These are phyloP conservation scores for Laupala kohalensis DNA, from an alignment of 1,140 invertebrate species.

Conservation along the genomic window DNA sequence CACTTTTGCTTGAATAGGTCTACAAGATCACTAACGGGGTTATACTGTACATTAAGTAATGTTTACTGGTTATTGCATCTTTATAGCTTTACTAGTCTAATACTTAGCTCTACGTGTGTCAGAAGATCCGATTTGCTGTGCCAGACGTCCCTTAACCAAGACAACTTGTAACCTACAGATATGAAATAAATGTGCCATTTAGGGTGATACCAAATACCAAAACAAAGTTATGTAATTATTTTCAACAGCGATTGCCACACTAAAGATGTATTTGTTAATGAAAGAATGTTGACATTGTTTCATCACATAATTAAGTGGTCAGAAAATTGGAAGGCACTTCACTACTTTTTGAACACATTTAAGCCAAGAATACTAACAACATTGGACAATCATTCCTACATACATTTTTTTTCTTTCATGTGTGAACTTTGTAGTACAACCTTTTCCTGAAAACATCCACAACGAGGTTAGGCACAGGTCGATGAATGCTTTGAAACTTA, in stretches of 20 bases:
- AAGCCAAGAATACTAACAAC: slow-evolving; percentile 17
- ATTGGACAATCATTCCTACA: slow-evolving; percentile 16
- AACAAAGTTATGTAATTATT: slow-evolving; percentile 12
- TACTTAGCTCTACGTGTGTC: slow-evolving; percentile 14
- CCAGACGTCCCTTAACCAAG: slow-evolving; percentile 13
- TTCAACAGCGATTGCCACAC: background rate
- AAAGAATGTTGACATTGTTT: slow-evolving; percentile 13
- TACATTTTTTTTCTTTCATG: slow-evolving; percentile 11
- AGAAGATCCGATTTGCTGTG: slow-evolving; percentile 12
- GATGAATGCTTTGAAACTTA: slow-evolving; percentile 17
- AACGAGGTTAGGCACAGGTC: slow-evolving; percentile 16
- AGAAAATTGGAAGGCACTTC: slow-evolving; percentile 19
- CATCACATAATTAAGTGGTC: slow-evolving; percentile 15
- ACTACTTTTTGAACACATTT: slow-evolving; percentile 19
- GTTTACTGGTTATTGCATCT: slow-evolving; percentile 11
- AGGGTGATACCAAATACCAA: slow-evolving; percentile 16
- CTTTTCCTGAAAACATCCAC: slow-evolving; percentile 16
- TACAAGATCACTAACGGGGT: background rate
- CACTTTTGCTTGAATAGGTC: background rate
- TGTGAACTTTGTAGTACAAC: slow-evolving; percentile 16
- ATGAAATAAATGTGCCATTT: slow-evolving; percentile 17
- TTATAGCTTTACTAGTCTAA: slow-evolving; percentile 12
- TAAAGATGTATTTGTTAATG: slow-evolving; percentile 12
- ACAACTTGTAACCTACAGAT: slow-evolving; percentile 2
- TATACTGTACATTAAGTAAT: background rate